These are phyloP conservation scores for Sweltsa coloradensis DNA, from an alignment of 1,140 invertebrate genomes.

Conservation along the genomic window DNA sequence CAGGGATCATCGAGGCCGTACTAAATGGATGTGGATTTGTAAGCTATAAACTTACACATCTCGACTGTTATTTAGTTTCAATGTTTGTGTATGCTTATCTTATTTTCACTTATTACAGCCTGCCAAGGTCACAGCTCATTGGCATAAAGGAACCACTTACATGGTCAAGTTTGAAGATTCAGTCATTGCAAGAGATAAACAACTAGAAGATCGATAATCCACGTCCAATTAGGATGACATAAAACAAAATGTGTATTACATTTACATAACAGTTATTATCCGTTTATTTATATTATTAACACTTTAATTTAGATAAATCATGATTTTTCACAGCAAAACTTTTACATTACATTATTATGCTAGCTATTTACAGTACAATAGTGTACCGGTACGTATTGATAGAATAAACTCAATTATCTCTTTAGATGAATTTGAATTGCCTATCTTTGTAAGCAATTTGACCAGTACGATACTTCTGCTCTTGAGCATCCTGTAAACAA, in stretches of 20 bases:
- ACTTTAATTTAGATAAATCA: too few species aligned
- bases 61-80: background rate
- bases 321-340: too few species aligned
- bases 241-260: too few species aligned
- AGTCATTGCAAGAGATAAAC: constrained; percentile 86
- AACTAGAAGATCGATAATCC: constrained; percentile 73
- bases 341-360: too few species aligned
- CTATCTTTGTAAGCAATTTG: constrained; percentile 60
- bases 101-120: constrained; percentile 50
- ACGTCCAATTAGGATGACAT: too few species aligned
- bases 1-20: constrained; percentile 95
- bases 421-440: constrained; percentile 40
- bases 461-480: constrained; percentile 46
- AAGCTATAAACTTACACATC: constrained; percentile 35
- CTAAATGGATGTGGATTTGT: constrained; percentile 92
- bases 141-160: constrained; percentile 98
- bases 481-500: constrained; percentile 33
- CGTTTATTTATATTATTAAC: too few species aligned
- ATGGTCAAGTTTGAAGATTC: constrained; percentile 97
- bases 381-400: background rate
- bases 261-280: too few species aligned
- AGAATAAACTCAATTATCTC: background rate
- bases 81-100: background rate
- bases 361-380: background rate
- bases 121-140: constrained; percentile 92